These are phyloP conservation scores for Lottia scabra DNA, from an alignment of 2,888 invertebrate genomes.

Conservation along the genomic window DNA sequence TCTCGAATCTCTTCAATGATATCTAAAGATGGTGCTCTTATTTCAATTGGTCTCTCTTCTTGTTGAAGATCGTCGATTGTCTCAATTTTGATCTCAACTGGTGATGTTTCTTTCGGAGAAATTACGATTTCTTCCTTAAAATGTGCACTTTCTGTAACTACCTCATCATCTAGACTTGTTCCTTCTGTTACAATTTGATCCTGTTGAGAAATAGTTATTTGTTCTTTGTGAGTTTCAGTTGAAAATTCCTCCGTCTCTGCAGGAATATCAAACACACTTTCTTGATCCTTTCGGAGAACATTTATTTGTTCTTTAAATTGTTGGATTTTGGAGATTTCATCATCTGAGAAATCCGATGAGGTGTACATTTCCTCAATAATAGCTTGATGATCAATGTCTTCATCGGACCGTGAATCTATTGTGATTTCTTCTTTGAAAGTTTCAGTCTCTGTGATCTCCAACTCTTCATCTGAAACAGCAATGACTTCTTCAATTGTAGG, in stretches of 20 bases:
- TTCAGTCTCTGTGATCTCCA: background rate
- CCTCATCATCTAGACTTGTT: constrained; percentile 24
- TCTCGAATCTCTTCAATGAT: constrained; percentile 6
- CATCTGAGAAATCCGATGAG: no score
- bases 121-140: constrained; percentile 4
- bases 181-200: background rate
- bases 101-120: background rate
- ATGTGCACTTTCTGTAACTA: background rate
- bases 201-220: background rate
- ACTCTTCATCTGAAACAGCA: background rate
- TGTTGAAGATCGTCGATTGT: background rate
- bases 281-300: no score
- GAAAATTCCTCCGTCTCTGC: no score
- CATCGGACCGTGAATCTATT: background rate
- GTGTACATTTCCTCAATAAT: no score
- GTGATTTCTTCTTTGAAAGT: background rate
- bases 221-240: no score
- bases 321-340: no score
- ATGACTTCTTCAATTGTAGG: background rate
- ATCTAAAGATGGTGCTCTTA: background rate
- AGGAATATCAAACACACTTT: no score
- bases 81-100: background rate
- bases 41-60: background rate
- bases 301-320: no score
- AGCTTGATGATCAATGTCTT: no score